Evolutionary conservation across 2,113 vertebrate genomes (phyloP), one percentile per base, ranked within the genome.

Genomic region (Sceloporus tristichus): DNA sequence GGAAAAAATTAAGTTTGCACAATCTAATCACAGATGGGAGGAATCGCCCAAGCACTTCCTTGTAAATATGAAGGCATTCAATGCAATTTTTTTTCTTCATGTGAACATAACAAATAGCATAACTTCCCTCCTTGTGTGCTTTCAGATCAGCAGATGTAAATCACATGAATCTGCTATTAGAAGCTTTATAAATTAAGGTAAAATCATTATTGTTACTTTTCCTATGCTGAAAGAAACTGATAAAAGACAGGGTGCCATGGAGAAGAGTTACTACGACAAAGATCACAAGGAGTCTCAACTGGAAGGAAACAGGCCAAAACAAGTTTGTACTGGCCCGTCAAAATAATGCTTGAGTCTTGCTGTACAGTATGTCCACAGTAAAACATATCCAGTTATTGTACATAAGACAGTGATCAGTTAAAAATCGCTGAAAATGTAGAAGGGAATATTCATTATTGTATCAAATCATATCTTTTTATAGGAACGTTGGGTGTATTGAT

Each of bases 1-100:
- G 79, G 87, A 93, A 94, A 59, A 59, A 59, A 34, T 34, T 59
- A 14, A 8, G 89, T 93, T 85, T 66, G 59, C 34, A 83, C 87
- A 93, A 92, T 1, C 56, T 88, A 89, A 88, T 27, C 68, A 62
- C 82, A 23, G 2, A 62, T 76, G 29, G 62, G 14, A 25, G 48
- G 27, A 66, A 34, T 34, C 34, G 34, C 34, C 16, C 27, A 18
- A 53, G 23, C 7, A 18, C 42, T 16, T 53, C 13, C 81, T 48
- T 42, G 42, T 48, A 42, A 27, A 68, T 16, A 42, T 8, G 10
- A 62, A 88, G 18, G 25, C 90, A 77, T 90, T 8, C 40, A 70
- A 90, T 79, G 11, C 2, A 8, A 34, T 34, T 7, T 25, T 27
- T 59, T 59, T 59, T 59, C 14, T 10, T 10, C 8, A 59, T 59